A percentile compares a stretch with the other conserved stretches of the same genome.
phyloP scores from a whole-genome alignment of 2,888 invertebrate species.

The Epinotia nisella region DNA sequence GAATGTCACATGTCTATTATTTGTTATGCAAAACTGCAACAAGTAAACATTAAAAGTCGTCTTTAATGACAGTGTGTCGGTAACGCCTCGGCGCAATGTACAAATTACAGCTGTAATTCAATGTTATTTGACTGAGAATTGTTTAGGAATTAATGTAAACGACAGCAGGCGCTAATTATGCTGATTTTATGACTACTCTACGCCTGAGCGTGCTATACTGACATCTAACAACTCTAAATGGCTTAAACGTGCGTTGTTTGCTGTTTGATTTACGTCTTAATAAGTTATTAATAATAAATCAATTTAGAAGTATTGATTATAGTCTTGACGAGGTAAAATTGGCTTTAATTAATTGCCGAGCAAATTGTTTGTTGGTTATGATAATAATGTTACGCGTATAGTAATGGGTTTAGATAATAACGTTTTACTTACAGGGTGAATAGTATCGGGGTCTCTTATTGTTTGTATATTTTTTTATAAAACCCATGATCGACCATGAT shows the following conservation, averaged over 20 bases:
- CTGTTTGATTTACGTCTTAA: constrained; percentile 43
- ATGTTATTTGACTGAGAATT: constrained; percentile 66
- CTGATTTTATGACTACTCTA: constrained; percentile 59
- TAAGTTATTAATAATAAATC: constrained; percentile 41
- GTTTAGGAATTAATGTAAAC: constrained; percentile 71
- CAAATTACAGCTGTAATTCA: constrained; percentile 71
- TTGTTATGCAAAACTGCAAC: constrained; percentile 76
- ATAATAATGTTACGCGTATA: constrained; percentile 21
- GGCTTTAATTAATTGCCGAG: constrained; percentile 35
- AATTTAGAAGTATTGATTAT: constrained; percentile 39
- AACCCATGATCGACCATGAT: too few species aligned
- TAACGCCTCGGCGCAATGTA: constrained; percentile 59
- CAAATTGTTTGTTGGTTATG: constrained; percentile 31
- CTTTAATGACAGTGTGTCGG: constrained; percentile 66
- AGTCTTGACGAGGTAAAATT: constrained; percentile 30
- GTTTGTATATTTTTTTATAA: neutral
- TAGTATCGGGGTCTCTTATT: neutral
- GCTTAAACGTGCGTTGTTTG: constrained; percentile 40
- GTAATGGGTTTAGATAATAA: constrained; percentile 13
- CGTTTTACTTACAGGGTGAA: constrained; percentile 19
- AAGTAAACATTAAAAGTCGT: constrained; percentile 64
- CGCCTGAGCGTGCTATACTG: constrained; percentile 43
- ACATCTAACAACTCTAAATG: constrained; percentile 37
- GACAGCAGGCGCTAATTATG: constrained; percentile 65
- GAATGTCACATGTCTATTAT: constrained; percentile 74